Conservation (phyloP, 2,888 invertebrate species). For the Heliconius hortense region DNA sequence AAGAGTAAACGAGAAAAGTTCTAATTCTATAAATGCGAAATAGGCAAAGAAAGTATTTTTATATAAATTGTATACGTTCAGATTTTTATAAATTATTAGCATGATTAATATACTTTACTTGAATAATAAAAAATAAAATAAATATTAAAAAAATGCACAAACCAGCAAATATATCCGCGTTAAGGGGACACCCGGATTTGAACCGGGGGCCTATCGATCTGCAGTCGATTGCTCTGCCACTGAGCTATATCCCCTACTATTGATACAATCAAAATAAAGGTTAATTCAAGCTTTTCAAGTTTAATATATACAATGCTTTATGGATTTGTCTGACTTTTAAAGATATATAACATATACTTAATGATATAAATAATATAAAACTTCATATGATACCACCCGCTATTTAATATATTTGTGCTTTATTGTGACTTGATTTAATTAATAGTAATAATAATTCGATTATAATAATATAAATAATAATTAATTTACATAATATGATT, state of each 20-base stretch:
- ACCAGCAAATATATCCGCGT: too few relatives aligned
- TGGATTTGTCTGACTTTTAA: background rate
- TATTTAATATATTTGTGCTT: too few relatives aligned
- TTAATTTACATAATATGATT: too few relatives aligned
- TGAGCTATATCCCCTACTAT: slow-evolving; percentile 40
- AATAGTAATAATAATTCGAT: too few relatives aligned
- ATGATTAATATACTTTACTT: background rate
- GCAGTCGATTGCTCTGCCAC: slow-evolving; percentile 76
- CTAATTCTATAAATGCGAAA: too few relatives aligned
- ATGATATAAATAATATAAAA: too few relatives aligned
- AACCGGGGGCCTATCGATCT: slow-evolving; percentile 80
- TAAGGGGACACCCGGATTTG: slow-evolving; percentile 76
- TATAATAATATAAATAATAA: too few relatives aligned
- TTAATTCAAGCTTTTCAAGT: background rate
- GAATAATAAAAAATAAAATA: too few relatives aligned
- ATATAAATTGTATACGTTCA: background rate
- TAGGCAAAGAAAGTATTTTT: too few relatives aligned
- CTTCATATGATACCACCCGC: too few relatives aligned
- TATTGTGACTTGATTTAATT: too few relatives aligned
- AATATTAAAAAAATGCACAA: slow-evolving; percentile 37
- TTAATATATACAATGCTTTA: background rate
- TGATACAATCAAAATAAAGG: background rate
- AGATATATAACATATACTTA: too few relatives aligned
- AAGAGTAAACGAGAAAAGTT: background rate
- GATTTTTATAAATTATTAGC: background rate